Conservation (phyloP, 1,140 invertebrate species). For the Temnothorax curvispinosus region DNA sequence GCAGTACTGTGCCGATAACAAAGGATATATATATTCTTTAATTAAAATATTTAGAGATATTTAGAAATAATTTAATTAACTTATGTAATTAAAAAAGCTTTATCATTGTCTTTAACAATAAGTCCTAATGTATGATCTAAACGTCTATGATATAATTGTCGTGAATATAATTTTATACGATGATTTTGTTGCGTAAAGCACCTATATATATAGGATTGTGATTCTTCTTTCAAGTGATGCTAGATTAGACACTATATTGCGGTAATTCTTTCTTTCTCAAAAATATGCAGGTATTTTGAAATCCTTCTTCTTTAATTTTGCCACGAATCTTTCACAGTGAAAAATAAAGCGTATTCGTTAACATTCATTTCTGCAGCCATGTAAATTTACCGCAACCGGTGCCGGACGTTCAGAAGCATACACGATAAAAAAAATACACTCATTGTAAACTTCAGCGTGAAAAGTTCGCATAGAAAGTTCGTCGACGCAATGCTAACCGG, state of each 20-base stretch:
- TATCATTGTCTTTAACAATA: not conserved
- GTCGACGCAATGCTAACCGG: conserved; percentile 9
- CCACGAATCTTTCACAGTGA: conserved; percentile 4
- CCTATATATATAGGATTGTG: not conserved
- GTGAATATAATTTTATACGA: conserved; percentile 4
- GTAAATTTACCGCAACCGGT: conserved; percentile 37
- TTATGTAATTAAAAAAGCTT: not conserved
- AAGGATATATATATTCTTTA: not conserved
- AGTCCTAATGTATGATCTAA: not conserved
- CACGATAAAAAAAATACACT: conserved; percentile 1
- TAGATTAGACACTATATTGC: not conserved
- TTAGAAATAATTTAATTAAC: not conserved
- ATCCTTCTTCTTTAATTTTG: conserved; percentile 8
- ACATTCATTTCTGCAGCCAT: conserved; percentile 33
- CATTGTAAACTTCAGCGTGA: conserved; percentile 38
- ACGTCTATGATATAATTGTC: not conserved
- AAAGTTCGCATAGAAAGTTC: conserved; percentile 12
- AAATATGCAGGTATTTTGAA: not conserved
- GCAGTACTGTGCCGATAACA: not conserved
- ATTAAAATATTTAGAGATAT: too few species aligned
- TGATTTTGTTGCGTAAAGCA: not conserved
- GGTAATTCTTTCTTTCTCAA: conserved; percentile 11
- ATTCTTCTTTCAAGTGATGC: not conserved
- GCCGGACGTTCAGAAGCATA: conserved; percentile 8
- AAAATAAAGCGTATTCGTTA: conserved; percentile 36